These are phyloP conservation scores for Centropus unirufus DNA, from an alignment of 2,113 vertebrate species.

Conservation along the genomic window DNA sequence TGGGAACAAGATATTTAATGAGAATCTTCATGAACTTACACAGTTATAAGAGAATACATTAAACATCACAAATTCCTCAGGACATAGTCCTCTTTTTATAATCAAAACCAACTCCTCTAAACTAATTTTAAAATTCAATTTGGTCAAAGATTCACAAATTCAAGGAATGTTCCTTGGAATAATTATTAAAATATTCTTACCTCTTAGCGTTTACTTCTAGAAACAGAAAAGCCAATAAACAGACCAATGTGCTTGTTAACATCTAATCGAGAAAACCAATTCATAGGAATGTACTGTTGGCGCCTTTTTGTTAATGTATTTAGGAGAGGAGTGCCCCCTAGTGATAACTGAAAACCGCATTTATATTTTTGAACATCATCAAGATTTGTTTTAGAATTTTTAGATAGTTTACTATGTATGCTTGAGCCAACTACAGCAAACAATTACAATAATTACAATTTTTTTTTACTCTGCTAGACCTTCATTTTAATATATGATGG, in stretches of 20 bases:
- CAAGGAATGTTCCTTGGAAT: not conserved
- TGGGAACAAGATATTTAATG: not conserved
- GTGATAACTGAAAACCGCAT: not conserved
- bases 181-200: not conserved
- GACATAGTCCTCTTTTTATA: not conserved
- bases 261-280: not conserved
- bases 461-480: not conserved
- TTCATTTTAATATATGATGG: not conserved
- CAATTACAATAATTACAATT: not conserved
- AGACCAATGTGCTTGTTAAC: not conserved
- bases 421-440: not conserved
- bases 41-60: slow-evolving; percentile 5
- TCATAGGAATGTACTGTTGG: not conserved
- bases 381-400: not conserved
- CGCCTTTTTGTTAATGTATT: not conserved
- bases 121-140: not conserved
- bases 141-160: not conserved
- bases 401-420: not conserved
- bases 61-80: not conserved
- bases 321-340: slow-evolving; percentile 47
- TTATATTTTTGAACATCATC: not conserved
- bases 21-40: not conserved
- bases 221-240: not conserved
- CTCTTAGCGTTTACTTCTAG: not conserved
- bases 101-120: not conserved